These are phyloP conservation scores for Yponomeuta malinellus DNA, from an alignment of 2,888 invertebrate species.

Conservation along the genomic window DNA sequence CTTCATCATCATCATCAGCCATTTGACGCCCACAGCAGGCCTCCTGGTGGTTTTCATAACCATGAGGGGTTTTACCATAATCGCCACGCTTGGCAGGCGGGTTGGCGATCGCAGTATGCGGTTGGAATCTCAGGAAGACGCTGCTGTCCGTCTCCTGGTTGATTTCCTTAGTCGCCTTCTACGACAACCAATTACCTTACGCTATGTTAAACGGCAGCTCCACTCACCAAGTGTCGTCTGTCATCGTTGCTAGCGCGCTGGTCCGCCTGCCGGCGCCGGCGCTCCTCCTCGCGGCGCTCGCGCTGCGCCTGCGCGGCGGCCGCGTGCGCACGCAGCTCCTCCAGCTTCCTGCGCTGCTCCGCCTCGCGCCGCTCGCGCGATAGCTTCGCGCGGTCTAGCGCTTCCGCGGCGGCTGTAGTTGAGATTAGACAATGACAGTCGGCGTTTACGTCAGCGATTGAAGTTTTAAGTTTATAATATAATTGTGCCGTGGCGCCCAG, in stretches of 20 bases:
- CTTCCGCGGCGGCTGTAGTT: slow-evolving; percentile 35
- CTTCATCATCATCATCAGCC: no score
- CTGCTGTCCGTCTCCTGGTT: no score
- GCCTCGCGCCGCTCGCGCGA: slow-evolving; percentile 92
- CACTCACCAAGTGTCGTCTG: slow-evolving; percentile 51
- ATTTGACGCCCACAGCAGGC: no score
- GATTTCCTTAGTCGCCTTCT: no score
- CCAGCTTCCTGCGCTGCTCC: slow-evolving; percentile 90
- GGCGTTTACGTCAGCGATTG: neutral
- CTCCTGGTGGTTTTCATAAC: no score
- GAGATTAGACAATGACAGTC: neutral
- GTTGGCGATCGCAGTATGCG: no score
- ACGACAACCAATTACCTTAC: neutral
- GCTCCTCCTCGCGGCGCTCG: slow-evolving; percentile 91
- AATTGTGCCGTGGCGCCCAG: neutral
- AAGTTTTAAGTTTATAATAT: neutral
- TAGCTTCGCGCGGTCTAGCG: slow-evolving; percentile 79
- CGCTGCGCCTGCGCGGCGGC: slow-evolving; percentile 92
- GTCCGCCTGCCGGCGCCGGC: slow-evolving; percentile 88
- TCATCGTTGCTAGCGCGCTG: slow-evolving; percentile 86
- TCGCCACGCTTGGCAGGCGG: no score
- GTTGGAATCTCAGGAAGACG: no score
- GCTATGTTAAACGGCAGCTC: neutral
- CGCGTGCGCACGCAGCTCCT: slow-evolving; percentile 92
- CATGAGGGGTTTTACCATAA: no score